A percentile compares a stretch with the other conserved stretches of the same genome.
Evolutionary conservation across 2,797 vertebrate species (phyloP).

Genomic region (Phoeniculus purpureus): DNA sequence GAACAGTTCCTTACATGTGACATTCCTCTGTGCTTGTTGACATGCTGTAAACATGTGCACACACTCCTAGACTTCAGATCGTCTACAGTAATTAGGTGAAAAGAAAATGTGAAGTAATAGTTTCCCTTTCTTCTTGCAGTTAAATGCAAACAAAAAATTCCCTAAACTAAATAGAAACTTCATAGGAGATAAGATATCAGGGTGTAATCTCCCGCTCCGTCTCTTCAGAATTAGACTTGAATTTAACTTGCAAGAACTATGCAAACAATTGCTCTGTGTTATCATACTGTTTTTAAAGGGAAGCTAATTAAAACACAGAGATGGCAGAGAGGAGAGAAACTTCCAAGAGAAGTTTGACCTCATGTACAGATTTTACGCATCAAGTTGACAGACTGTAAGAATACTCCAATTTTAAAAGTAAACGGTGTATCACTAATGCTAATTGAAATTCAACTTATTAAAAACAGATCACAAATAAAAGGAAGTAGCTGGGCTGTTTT

Average conservation of each 20-base stretch:
- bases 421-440: neutral
- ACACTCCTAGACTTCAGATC: neutral
- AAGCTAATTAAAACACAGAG: neutral
- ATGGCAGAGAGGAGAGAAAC: neutral
- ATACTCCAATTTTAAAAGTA: neutral
- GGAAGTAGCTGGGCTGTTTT: neutral
- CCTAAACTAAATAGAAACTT: neutral
- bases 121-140: neutral
- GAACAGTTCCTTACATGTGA: neutral
- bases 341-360: neutral
- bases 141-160: neutral
- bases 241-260: conserved; percentile 6
- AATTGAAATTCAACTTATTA: neutral
- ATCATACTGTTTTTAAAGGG: neutral
- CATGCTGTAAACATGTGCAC: neutral
- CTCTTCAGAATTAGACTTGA: neutral
- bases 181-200: neutral
- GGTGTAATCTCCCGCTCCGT: neutral
- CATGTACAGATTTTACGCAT: neutral
- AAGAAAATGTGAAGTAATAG: neutral
- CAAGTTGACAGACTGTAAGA: neutral
- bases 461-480: neutral
- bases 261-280: neutral
- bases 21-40: neutral
- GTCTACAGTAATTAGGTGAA: neutral